These are phyloP conservation scores for Tenebrosternarchus preto DNA, from an alignment of 2,113 vertebrate genomes.

Conservation along the genomic window DNA sequence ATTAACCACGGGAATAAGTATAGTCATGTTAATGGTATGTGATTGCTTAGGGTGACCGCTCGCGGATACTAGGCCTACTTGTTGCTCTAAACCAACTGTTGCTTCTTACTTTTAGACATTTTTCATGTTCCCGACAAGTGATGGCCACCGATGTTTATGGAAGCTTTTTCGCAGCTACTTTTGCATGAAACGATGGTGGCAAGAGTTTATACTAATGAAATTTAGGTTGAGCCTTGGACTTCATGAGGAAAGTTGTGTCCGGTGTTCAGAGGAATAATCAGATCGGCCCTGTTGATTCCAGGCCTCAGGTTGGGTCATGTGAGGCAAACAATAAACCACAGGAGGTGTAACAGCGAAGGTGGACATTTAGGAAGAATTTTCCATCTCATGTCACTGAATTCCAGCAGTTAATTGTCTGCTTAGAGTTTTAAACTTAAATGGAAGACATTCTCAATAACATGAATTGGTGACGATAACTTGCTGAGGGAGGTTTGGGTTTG, in stretches of 20 bases:
- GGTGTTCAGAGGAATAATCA: neutral
- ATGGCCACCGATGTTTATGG: neutral
- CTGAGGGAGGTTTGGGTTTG: too few species aligned
- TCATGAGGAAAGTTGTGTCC: neutral
- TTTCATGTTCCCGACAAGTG: neutral
- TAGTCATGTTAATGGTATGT: neutral
- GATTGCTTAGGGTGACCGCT: neutral
- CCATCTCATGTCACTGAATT: neutral
- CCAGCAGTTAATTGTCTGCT: too few species aligned
- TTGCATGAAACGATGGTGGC: neutral
- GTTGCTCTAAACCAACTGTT: neutral
- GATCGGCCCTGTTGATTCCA: neutral
- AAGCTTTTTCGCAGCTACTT: neutral
- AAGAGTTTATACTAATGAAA: too few species aligned
- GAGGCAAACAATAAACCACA: too few species aligned
- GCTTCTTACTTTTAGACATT: neutral
- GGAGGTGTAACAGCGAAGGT: neutral
- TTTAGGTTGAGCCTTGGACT: neutral
- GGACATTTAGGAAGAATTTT: neutral
- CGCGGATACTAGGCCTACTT: neutral
- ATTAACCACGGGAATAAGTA: neutral
- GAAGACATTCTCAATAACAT: too few species aligned
- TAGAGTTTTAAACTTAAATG: too few species aligned
- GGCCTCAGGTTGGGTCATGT: constrained; percentile 5
- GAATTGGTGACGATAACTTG: too few species aligned